Conservation (phyloP, 2,888 invertebrate genomes). For the Hedya salicella region DNA sequence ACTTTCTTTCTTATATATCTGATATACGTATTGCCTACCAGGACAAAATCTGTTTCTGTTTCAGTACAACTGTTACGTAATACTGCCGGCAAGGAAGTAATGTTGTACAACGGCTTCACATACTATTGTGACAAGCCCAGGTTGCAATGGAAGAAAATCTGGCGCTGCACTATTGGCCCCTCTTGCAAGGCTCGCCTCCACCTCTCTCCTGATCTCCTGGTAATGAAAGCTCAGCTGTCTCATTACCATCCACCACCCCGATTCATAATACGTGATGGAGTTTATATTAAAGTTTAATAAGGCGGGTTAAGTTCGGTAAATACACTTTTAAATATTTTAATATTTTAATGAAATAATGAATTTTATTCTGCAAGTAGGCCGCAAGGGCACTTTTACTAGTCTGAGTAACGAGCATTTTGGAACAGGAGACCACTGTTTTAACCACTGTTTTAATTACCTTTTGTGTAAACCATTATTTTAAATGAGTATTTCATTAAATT, state of each 20-base stretch:
- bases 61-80: constrained; percentile 11
- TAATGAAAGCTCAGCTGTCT: neutral
- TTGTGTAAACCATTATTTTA: no score
- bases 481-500: no score
- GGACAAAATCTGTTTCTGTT: neutral
- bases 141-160: constrained; percentile 18
- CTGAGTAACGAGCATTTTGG: no score
- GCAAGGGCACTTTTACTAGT: no score
- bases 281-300: neutral
- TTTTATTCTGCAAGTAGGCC: no score
- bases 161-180: constrained; percentile 19
- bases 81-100: constrained; percentile 32
- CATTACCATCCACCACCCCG: constrained; percentile 1
- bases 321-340: no score
- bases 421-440: no score
- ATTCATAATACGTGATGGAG: neutral
- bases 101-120: constrained; percentile 39
- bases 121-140: constrained; percentile 18
- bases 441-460: no score
- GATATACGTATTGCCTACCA: no score
- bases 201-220: neutral
- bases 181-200: constrained; percentile 11
- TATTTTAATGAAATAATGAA: no score
- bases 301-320: neutral
- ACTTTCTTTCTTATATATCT: no score